phyloP scores from a whole-genome alignment of 2,888 invertebrate species.

The Xestia sexstrigata region DNA sequence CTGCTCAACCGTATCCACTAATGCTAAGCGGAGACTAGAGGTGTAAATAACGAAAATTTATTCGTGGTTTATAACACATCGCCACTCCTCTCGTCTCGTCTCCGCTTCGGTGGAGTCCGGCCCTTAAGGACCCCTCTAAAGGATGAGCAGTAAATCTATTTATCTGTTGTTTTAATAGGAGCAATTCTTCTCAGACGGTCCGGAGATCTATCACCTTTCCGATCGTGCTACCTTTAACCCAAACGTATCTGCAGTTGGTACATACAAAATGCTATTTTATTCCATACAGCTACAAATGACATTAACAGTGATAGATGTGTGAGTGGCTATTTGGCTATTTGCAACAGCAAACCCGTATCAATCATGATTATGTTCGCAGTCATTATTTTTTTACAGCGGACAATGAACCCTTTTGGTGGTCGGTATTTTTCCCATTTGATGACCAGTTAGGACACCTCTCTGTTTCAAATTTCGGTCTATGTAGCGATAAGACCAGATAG shows the following conservation, averaged over 20 bases:
- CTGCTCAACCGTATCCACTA: too few species aligned
- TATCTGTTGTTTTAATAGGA: background rate
- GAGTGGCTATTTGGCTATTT: background rate
- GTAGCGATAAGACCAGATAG: background rate
- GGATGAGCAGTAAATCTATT: background rate
- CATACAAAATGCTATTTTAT: background rate
- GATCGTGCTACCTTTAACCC: background rate
- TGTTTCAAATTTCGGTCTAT: background rate
- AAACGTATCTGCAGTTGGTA: background rate
- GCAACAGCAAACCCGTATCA: constrained; percentile 34
- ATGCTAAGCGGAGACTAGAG: too few species aligned
- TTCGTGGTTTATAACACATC: too few species aligned
- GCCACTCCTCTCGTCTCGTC: too few species aligned
- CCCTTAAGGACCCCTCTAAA: background rate
- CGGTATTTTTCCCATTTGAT: constrained; percentile 9
- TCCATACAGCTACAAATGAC: background rate
- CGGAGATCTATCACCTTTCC: background rate
- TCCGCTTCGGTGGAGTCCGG: too few species aligned
- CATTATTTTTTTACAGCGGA: background rate
- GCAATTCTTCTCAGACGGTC: background rate
- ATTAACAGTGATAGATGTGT: constrained; percentile 24
- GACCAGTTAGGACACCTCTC: background rate
- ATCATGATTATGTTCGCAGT: constrained; percentile 42
- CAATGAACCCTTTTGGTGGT: background rate
- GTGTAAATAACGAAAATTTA: too few species aligned